These are phyloP conservation scores for Nymphalis io DNA, from an alignment of 1,140 invertebrate species.

Conservation along the genomic window DNA sequence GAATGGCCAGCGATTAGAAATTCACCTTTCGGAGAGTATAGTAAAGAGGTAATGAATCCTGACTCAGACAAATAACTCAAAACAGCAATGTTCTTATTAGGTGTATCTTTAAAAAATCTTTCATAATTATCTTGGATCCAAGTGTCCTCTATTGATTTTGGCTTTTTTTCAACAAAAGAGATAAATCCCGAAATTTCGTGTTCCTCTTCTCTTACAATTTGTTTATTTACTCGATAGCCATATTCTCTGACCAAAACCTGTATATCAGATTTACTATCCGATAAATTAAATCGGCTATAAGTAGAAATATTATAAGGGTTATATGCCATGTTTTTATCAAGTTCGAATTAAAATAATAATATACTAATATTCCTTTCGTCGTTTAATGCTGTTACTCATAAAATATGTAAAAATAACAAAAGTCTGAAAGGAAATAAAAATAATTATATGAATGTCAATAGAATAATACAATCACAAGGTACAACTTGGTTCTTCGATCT, in stretches of 20 bases:
- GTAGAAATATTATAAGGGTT: constrained; percentile 48
- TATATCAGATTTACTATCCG: constrained; percentile 56
- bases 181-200: constrained; percentile 42
- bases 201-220: constrained; percentile 47
- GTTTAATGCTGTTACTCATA: too few species aligned
- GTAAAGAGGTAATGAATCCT: constrained; percentile 62
- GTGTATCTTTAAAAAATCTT: constrained; percentile 58
- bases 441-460: too few species aligned
- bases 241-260: constrained; percentile 59
- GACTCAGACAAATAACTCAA: constrained; percentile 57
- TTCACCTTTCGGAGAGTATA: constrained; percentile 57
- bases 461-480: too few species aligned
- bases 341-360: too few species aligned
- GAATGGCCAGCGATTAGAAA: constrained; percentile 63
- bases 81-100: constrained; percentile 48
- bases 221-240: constrained; percentile 52
- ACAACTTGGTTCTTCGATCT: too few species aligned
- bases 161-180: constrained; percentile 59
- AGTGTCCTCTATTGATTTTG: constrained; percentile 41
- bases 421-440: too few species aligned
- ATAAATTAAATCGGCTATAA: constrained; percentile 59
- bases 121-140: constrained; percentile 64
- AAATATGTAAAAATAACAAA: too few species aligned
- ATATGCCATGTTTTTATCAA: constrained; percentile 38
- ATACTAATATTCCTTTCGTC: too few species aligned